Evolutionary conservation across 2,113 vertebrate species (phyloP).

Genomic region (Malurus melanocephalus): DNA sequence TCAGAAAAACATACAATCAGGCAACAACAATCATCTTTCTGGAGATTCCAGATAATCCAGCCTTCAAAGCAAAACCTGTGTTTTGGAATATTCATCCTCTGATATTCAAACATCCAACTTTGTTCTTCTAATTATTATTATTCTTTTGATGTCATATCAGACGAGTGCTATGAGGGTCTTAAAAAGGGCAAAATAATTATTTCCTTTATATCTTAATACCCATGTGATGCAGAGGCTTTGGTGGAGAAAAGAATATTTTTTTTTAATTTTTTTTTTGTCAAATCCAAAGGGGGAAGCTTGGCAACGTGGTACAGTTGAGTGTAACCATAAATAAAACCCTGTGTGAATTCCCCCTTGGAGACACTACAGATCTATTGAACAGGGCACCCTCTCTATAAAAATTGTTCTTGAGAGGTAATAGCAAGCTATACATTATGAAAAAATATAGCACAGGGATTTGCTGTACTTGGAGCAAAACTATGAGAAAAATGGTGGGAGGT

Average conservation of each 20-base stretch:
- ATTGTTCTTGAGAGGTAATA: constrained; percentile 68
- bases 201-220: constrained; percentile 40
- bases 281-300: constrained; percentile 48
- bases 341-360: constrained; percentile 67
- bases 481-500: constrained; percentile 56
- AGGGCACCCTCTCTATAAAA: constrained; percentile 68
- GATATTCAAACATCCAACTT: constrained; percentile 48
- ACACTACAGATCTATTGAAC: constrained; percentile 66
- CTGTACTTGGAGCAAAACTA: constrained; percentile 64
- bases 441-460: constrained; percentile 64
- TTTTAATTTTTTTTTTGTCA: constrained; percentile 22
- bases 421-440: constrained; percentile 68
- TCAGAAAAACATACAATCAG: constrained; percentile 9
- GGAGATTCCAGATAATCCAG: constrained; percentile 43
- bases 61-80: constrained; percentile 53
- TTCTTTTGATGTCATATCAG: constrained; percentile 56
- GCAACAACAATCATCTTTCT: constrained; percentile 35
- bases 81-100: constrained; percentile 35
- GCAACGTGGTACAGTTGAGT: constrained; percentile 57
- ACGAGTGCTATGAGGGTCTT: constrained; percentile 43
- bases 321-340: constrained; percentile 64
- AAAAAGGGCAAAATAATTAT: constrained; percentile 58
- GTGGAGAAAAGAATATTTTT: constrained; percentile 6
- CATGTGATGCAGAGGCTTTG: constrained; percentile 16
- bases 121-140: constrained; percentile 58